Percentiles rank a stretch among this genome's conserved stretches.
phyloP scores from a whole-genome alignment of 2,888 invertebrate genomes.

The Hypomecis punctinalis region DNA sequence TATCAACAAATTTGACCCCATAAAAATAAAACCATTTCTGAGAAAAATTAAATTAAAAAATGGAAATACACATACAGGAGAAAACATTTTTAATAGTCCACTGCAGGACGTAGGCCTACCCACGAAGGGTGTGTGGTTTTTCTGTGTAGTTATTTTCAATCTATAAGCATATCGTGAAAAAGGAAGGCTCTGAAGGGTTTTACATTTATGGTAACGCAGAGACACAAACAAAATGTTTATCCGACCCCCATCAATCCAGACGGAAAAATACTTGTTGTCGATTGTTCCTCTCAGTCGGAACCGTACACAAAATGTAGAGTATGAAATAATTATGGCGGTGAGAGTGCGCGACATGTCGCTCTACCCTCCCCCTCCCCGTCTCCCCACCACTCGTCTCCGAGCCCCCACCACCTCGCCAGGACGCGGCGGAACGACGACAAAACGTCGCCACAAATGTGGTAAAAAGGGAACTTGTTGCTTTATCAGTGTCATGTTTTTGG shows the following conservation, averaged over 20 bases:
- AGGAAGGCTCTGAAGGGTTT: constrained; percentile 20
- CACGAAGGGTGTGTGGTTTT: too few species aligned
- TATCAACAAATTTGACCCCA: too few species aligned
- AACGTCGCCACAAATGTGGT: constrained; percentile 72
- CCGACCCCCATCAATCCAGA: constrained; percentile 59
- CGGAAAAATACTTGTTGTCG: constrained; percentile 71
- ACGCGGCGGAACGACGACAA: constrained; percentile 61
- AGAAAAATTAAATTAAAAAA: too few species aligned
- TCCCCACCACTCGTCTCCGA: constrained; percentile 46
- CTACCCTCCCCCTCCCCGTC: constrained; percentile 39
- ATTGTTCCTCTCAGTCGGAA: constrained; percentile 68
- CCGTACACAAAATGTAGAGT: constrained; percentile 71
- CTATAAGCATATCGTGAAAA: neutral
- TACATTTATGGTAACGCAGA: constrained; percentile 57
- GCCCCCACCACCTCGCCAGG: constrained; percentile 43
- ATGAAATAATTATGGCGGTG: constrained; percentile 81
- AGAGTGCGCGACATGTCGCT: constrained; percentile 65
- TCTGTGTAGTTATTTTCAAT: too few species aligned
- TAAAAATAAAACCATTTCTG: too few species aligned
- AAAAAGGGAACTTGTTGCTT: constrained; percentile 81
- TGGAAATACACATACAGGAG: too few species aligned
- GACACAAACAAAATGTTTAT: constrained; percentile 52
- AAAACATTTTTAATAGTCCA: too few species aligned
- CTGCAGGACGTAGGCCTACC: too few species aligned
- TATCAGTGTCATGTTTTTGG: constrained; percentile 72